phyloP scores from a whole-genome alignment of 2,113 vertebrate genomes.

The Acanthisitta chloris region DNA sequence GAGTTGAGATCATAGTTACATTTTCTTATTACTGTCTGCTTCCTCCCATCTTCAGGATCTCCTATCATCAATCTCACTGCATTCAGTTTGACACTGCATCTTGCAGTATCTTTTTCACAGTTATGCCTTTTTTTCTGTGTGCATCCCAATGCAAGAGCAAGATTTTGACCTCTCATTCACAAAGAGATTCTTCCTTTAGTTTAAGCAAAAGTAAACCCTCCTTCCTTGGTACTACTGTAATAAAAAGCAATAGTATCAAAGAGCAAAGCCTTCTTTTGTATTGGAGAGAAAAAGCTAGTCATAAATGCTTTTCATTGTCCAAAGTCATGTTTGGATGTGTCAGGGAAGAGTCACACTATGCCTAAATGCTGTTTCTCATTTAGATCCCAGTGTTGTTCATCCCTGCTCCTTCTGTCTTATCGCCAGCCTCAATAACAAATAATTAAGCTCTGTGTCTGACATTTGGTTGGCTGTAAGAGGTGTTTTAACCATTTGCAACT shows the following conservation, averaged over 20 bases:
- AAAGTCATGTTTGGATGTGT: not conserved
- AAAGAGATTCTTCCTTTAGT: not conserved
- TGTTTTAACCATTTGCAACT: not conserved
- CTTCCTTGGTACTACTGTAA: not conserved
- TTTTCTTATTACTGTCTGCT: not conserved
- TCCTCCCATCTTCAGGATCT: not conserved
- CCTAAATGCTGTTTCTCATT: not conserved
- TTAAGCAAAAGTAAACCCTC: not conserved
- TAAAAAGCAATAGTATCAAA: not conserved
- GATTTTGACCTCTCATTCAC: not conserved
- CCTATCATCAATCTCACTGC: not conserved
- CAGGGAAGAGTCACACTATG: not conserved
- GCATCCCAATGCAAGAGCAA: not conserved
- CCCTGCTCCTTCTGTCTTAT: not conserved
- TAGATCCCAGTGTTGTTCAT: not conserved
- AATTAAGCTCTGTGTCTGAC: not conserved
- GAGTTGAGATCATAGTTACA: not conserved
- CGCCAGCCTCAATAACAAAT: not conserved
- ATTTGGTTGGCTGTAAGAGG: not conserved
- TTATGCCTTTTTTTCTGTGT: not conserved
- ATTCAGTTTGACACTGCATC: not conserved
- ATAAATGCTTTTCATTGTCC: not conserved
- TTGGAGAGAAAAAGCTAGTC: not conserved
- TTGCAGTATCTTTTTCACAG: not conserved
- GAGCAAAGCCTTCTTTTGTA: not conserved